Percentiles rank a stretch among this genome's conserved stretches.
phyloP scores from a whole-genome alignment of 2,888 invertebrate genomes.

The Dasypolia templi region DNA sequence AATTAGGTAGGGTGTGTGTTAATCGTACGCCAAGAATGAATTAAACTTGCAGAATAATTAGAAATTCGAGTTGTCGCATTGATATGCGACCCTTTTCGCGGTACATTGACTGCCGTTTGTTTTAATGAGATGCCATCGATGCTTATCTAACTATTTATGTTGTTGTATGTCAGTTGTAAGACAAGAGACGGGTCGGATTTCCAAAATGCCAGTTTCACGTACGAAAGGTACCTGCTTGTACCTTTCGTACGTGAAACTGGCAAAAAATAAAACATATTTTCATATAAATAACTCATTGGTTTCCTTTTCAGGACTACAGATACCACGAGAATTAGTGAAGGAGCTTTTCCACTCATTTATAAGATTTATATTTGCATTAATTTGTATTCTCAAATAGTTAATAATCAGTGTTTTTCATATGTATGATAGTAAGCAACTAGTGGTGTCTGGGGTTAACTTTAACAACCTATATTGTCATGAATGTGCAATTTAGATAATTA shows the following conservation, averaged over 20 bases:
- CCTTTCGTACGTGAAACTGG: too few relatives aligned
- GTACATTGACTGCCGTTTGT: neutral
- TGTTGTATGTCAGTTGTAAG: neutral
- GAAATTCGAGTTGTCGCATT: neutral
- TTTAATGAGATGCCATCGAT: neutral
- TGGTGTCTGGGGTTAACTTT: neutral
- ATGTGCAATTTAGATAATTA: neutral
- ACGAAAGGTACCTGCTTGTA: neutral
- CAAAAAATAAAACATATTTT: neutral
- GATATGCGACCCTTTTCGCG: neutral
- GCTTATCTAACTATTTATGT: neutral
- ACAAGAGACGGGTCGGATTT: neutral
- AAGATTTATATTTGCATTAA: conserved; percentile 2
- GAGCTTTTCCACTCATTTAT: neutral
- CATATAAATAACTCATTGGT: neutral
- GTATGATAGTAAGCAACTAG: neutral
- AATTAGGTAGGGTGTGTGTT: neutral
- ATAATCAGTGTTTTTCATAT: conserved; percentile 1
- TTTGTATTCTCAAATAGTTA: conserved; percentile 11
- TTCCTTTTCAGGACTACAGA: conserved; percentile 53
- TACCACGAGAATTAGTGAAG: conserved; percentile 49
- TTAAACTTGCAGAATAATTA: neutral
- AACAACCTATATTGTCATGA: neutral
- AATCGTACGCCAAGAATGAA: neutral
- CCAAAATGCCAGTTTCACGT: neutral